phyloP scores from a whole-genome alignment of 2,888 invertebrate genomes.

The Venustoraphidia nigricollis region DNA sequence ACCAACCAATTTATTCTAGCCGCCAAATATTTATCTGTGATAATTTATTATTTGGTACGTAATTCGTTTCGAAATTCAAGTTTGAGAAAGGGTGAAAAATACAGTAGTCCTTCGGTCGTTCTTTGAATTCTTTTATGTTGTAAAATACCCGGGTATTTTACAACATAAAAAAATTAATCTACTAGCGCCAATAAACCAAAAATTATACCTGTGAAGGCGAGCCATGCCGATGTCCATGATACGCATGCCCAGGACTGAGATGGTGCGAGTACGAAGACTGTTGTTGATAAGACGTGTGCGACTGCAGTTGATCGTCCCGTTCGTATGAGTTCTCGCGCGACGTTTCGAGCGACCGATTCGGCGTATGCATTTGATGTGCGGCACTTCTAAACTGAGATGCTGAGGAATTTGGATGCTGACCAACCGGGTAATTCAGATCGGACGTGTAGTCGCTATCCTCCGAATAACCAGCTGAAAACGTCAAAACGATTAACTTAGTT shows the following conservation, averaged over 20 bases:
- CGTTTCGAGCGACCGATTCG: constrained; percentile 62
- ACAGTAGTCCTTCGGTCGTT: not conserved
- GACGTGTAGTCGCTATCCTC: constrained; percentile 96
- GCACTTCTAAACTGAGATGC: constrained; percentile 74
- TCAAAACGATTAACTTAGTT: not conserved
- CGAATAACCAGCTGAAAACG: constrained; percentile 71
- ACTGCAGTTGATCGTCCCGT: constrained; percentile 43
- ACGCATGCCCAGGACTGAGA: constrained; percentile 22
- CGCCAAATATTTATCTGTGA: too few species aligned
- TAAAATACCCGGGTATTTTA: too few species aligned
- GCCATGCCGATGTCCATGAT: constrained; percentile 17
- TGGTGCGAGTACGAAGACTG: constrained; percentile 13
- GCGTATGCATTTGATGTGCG: constrained; percentile 63
- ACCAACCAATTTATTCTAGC: too few species aligned
- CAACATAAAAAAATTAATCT: too few species aligned
- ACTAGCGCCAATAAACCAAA: not conserved
- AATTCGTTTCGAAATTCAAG: too few species aligned
- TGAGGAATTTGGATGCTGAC: constrained; percentile 80
- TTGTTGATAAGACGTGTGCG: constrained; percentile 19
- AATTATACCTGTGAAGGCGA: constrained; percentile 14
- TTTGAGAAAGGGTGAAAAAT: too few species aligned
- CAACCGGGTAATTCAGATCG: constrained; percentile 86
- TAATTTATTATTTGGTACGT: too few species aligned
- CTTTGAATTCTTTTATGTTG: not conserved
- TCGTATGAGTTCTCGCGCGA: constrained; percentile 74